A percentile compares a stretch with the other conserved stretches of the same genome.
Conservation (phyloP, 2,113 vertebrate species). For the Carassius carassius region DNA sequence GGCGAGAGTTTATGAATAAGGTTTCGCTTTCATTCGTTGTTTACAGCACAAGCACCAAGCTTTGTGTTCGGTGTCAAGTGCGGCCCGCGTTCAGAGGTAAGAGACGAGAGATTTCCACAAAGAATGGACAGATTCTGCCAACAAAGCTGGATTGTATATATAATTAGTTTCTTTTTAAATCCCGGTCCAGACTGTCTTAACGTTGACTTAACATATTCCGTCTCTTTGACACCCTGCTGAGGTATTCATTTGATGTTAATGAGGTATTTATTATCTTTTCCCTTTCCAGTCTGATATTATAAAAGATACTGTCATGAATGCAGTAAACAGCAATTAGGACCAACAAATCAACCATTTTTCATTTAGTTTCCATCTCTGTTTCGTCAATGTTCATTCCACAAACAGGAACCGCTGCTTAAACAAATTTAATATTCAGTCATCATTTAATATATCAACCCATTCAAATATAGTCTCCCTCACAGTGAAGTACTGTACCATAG, state of each 20-base stretch:
- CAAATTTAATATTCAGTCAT: too few relatives aligned
- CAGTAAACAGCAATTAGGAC: not conserved
- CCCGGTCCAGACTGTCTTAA: not conserved
- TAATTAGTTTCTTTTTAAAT: too few relatives aligned
- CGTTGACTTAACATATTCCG: not conserved
- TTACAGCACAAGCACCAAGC: too few relatives aligned
- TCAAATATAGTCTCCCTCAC: too few relatives aligned
- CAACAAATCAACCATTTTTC: not conserved
- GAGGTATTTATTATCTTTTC: conserved; percentile 27
- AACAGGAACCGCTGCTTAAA: not conserved
- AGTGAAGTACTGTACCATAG: not conserved
- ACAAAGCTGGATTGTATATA: too few relatives aligned
- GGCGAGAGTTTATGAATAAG: too few relatives aligned
- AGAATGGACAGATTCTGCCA: too few relatives aligned
- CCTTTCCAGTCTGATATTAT: not conserved
- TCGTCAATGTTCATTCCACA: not conserved
- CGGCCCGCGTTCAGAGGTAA: too few relatives aligned
- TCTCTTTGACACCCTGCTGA: not conserved
- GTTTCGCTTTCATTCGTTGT: too few relatives aligned
- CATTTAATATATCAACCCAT: too few relatives aligned
- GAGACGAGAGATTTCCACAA: too few relatives aligned
- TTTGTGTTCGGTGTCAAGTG: too few relatives aligned
- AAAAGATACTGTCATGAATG: not conserved
- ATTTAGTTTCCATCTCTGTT: not conserved
- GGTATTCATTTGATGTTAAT: conserved; percentile 1